Evolutionary conservation across 53 echinoderm and acorn worm species (phyloP).

Genomic region (Patiria pectinifera): DNA sequence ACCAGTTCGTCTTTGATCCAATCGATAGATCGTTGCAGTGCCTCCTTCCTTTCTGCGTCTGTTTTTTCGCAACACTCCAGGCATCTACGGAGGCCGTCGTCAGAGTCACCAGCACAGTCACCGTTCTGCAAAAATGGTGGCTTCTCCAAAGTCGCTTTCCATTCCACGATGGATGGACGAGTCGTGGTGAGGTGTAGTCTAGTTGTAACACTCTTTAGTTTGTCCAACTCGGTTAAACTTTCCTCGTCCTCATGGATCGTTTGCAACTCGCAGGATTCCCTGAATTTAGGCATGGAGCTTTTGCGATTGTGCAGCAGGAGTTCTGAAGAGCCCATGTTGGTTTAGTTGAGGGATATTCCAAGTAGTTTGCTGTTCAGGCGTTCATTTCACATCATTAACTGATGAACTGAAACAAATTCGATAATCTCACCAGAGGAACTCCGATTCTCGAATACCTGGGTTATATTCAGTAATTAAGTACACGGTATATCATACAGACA

Average conservation of each 20-base stretch:
- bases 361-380: not conserved
- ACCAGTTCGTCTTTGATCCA: slow-evolving; percentile 67
- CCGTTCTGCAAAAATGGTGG: slow-evolving; percentile 11
- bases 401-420: not conserved
- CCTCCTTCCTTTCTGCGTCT: slow-evolving; percentile 23
- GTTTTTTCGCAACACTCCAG: slow-evolving; percentile 33
- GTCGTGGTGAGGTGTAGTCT: slow-evolving; percentile 50
- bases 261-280: slow-evolving; percentile 50
- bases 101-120: not conserved
- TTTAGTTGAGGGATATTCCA: not conserved
- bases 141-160: slow-evolving; percentile 57
- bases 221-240: slow-evolving; percentile 50
- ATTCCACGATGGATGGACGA: slow-evolving; percentile 66
- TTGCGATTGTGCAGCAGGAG: slow-evolving; percentile 8
- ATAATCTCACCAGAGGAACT: not conserved
- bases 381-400: not conserved
- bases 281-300: slow-evolving; percentile 12
- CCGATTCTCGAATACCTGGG: not conserved
- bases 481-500: not conserved
- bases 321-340: slow-evolving; percentile 43
- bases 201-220: slow-evolving; percentile 60
- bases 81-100: not conserved
- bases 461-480: not conserved
- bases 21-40: slow-evolving; percentile 41
- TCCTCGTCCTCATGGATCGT: slow-evolving; percentile 63